A percentile compares a stretch with the other conserved stretches of the same genome.
Conservation (phyloP, 1,140 invertebrate genomes). For the Propsilocerus akamusi region DNA sequence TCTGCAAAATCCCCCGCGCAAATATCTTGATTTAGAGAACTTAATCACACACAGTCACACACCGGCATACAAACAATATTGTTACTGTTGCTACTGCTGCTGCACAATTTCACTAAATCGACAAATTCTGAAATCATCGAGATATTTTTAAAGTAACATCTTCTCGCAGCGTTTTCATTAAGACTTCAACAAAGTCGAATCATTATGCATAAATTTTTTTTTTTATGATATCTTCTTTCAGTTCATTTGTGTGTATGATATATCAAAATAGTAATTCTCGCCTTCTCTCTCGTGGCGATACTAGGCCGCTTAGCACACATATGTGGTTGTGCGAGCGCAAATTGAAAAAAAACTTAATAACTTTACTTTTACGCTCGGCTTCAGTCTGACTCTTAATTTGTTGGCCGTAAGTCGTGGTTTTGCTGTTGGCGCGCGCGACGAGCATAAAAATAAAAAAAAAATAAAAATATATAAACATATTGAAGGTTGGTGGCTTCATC, state of each 20-base stretch:
- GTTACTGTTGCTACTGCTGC: too few relatives aligned
- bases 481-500: not conserved
- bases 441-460: not conserved
- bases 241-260: not conserved
- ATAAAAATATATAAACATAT: not conserved
- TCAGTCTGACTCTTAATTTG: slow-evolving; percentile 1
- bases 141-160: not conserved
- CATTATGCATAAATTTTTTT: not conserved
- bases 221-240: not conserved
- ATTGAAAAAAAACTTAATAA: not conserved
- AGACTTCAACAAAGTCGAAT: too few relatives aligned
- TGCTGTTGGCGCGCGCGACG: not conserved
- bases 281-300: not conserved
- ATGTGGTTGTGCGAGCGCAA: not conserved
- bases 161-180: too few relatives aligned
- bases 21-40: too few relatives aligned
- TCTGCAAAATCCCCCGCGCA: too few relatives aligned
- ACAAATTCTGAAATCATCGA: slow-evolving; percentile 3
- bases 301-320: not conserved
- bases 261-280: not conserved
- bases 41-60: too few relatives aligned
- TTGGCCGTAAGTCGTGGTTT: not conserved
- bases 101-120: too few relatives aligned
- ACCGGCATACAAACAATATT: too few relatives aligned
- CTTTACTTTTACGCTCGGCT: not conserved